Evolutionary conservation across 2,113 vertebrate species (phyloP), one percentile per base, ranked within the genome.

Genomic region (Nothoprocta perdicaria): DNA sequence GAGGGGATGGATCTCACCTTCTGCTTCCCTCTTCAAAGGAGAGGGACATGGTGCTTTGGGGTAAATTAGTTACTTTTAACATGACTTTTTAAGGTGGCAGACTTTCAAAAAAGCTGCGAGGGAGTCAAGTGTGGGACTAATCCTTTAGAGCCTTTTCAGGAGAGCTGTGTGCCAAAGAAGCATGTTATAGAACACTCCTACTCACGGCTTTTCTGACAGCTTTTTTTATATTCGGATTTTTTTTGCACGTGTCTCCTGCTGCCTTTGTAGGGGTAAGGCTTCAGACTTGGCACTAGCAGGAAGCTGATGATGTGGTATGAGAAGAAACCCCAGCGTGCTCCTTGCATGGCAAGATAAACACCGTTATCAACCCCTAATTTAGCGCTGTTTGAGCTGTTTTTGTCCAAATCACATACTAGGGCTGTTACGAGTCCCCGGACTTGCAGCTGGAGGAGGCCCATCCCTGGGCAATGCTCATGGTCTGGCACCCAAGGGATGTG

Each of bases 391-490:
- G 43, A 33, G 29, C 67, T 77, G 43, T 71, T 35, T 41, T 77
- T 69, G 45, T 74, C 46, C 38, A 46, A 9, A 57, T 67, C 48
- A 33, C 61, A 82, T 18, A 26, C 38, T 2, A 38, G 24, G 68
- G 23, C 48, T 22, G 24, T 46, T 45, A 23, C 38, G 58, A n/a
- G 38, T 63, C 29, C n/a, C 33, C 43, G 53, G 27, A 19, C 61
- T 77, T 15, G 53, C 53, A 10, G 29, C 5, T 29, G 27, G 27
- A 57, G 53, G 27, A 57, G 53, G 27, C 53, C 9, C 52, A 35
- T 69, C 58, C 21, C n/a, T 1, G 3, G 1, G 60, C 27, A 46
- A 38, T 85, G 76, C 41, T 76, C 0, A 0, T 1, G 16, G 27
- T 41, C n/a, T 45, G 14, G 22, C 50, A 43, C 45, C 26, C 50